A percentile compares a stretch with the other conserved stretches of the same genome.
Evolutionary conservation across 1,140 invertebrate species (phyloP).

Genomic region (Zaprionus nigranus): DNA sequence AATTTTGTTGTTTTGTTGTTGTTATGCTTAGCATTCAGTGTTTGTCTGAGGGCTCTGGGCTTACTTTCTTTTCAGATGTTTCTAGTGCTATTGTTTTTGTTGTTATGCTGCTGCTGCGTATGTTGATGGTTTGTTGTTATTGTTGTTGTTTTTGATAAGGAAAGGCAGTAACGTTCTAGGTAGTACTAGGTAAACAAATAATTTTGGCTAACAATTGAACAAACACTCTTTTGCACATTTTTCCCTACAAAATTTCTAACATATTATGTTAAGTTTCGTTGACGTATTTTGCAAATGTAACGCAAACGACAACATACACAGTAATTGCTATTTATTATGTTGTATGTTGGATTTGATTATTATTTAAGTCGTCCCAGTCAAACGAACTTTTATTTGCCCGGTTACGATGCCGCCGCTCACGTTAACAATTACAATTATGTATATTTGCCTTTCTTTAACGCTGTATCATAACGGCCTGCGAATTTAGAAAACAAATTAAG

Average conservation of each 20-base stretch:
- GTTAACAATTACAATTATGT: constrained; percentile 20
- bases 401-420: constrained; percentile 1
- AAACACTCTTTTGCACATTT: constrained; percentile 78
- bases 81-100: constrained; percentile 16
- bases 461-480: constrained; percentile 30
- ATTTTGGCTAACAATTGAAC: constrained; percentile 79
- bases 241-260: constrained; percentile 57
- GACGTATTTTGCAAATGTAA: constrained; percentile 56
- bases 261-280: constrained; percentile 48
- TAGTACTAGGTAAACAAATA: constrained; percentile 78
- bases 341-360: constrained; percentile 15
- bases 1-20: constrained; percentile 28
- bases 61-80: constrained; percentile 26
- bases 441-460: constrained; percentile 4
- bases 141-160: constrained; percentile 24
- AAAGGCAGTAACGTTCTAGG: constrained; percentile 64
- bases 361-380: constrained; percentile 46
- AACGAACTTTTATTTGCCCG: constrained; percentile 35
- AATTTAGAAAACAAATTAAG: constrained; percentile 21
- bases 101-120: constrained; percentile 10
- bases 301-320: constrained; percentile 40
- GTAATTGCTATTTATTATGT: constrained; percentile 13
- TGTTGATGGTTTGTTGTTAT: constrained; percentile 18
- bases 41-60: constrained; percentile 35
- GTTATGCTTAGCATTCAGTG: constrained; percentile 19